Evolutionary conservation across 2,797 vertebrate species (phyloP).

Genomic region (Cuculus canorus): DNA sequence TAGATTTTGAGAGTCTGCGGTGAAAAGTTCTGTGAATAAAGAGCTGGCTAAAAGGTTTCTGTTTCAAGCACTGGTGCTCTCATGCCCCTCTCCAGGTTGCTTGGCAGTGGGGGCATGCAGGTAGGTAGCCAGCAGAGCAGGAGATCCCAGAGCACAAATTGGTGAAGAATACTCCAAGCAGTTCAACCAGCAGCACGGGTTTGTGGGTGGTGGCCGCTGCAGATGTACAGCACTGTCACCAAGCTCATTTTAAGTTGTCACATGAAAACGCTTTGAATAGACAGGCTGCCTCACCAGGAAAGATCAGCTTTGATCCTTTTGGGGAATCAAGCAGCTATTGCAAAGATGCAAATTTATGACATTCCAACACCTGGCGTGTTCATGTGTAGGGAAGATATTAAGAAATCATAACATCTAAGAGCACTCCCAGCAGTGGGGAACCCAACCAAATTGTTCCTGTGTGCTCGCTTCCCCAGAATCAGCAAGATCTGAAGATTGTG

Average conservation of each 20-base stretch:
- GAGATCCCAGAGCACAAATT: background rate
- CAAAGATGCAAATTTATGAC: constrained; percentile 42
- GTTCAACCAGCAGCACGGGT: background rate
- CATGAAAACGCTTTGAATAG: constrained; percentile 21
- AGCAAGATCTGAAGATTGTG: constrained; percentile 9
- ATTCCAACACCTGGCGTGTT: constrained; percentile 25
- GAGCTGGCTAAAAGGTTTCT: background rate
- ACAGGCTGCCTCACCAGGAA: constrained; percentile 9
- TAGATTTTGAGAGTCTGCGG: background rate
- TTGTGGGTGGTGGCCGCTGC: constrained; percentile 17
- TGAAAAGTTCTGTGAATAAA: background rate
- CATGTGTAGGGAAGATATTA: background rate
- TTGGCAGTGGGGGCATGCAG: background rate
- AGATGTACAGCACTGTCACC: background rate
- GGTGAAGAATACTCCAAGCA: background rate
- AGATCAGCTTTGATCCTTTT: constrained; percentile 49
- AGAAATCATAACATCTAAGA: constrained; percentile 42
- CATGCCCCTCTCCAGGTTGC: background rate
- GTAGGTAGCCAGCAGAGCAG: background rate
- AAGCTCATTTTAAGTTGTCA: constrained; percentile 20
- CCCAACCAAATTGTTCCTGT: background rate
- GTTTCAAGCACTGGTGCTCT: background rate
- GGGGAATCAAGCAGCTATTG: constrained; percentile 42
- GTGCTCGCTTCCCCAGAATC: constrained; percentile 1
- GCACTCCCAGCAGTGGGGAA: constrained; percentile 32